Evolutionary conservation across 2,888 invertebrate genomes (phyloP).

Genomic region (Agonopterix subpropinquella): DNA sequence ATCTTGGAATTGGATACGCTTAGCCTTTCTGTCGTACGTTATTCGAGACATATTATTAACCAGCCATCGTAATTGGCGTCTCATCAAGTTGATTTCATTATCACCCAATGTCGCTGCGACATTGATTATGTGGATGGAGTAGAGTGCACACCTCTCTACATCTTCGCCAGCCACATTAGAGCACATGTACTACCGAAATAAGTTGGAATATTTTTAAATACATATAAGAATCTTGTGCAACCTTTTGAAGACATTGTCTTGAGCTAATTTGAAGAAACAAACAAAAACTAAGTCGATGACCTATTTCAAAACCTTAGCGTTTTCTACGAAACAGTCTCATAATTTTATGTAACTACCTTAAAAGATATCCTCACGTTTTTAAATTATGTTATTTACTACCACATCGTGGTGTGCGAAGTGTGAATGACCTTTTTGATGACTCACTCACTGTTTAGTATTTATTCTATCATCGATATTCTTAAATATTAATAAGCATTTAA

Average conservation of each 20-base stretch:
- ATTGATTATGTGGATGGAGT: too few species aligned
- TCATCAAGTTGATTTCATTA: too few species aligned
- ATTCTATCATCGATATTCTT: slow-evolving; percentile 26
- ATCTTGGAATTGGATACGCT: too few species aligned
- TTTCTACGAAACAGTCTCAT: slow-evolving; percentile 35
- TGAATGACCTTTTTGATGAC: slow-evolving; percentile 52
- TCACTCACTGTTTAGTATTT: slow-evolving; percentile 40
- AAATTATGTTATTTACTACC: slow-evolving; percentile 42
- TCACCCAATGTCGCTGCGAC: too few species aligned
- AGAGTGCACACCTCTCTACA: background rate
- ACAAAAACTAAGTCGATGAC: slow-evolving; percentile 14
- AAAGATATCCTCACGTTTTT: slow-evolving; percentile 28
- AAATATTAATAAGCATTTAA: slow-evolving; percentile 9
- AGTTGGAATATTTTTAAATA: too few species aligned
- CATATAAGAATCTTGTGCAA: too few species aligned
- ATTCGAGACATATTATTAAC: too few species aligned
- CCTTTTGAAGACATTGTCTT: background rate
- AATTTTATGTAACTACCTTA: slow-evolving; percentile 26
- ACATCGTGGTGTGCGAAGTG: slow-evolving; percentile 35
- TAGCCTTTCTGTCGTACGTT: too few species aligned
- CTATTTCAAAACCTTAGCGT: slow-evolving; percentile 17
- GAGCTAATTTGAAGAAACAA: background rate
- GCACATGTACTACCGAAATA: too few species aligned
- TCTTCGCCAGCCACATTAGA: background rate
- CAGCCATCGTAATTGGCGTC: too few species aligned